These are phyloP conservation scores for Pseudorasbora parva DNA, from an alignment of 2,113 vertebrate species.

Conservation along the genomic window DNA sequence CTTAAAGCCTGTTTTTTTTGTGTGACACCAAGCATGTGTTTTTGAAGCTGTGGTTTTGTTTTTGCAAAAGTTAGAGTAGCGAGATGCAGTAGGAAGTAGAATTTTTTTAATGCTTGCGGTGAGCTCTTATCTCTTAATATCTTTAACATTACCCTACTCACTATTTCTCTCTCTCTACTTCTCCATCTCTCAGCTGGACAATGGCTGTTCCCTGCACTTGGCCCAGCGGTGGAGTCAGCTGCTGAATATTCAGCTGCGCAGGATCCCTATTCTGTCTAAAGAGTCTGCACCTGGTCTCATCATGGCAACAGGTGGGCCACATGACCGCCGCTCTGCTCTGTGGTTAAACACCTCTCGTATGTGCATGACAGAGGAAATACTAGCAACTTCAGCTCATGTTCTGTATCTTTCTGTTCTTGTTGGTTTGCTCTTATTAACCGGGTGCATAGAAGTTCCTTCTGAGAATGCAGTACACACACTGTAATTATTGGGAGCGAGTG, in stretches of 20 bases:
- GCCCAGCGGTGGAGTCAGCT: conserved; percentile 95
- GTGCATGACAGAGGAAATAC: background rate
- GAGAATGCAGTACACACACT: conserved; percentile 28
- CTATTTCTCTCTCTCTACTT: background rate
- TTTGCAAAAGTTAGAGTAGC: background rate
- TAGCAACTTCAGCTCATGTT: background rate
- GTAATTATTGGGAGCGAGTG: conserved; percentile 41
- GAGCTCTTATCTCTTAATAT: background rate
- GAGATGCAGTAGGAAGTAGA: background rate
- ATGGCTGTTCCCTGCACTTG: conserved; percentile 95
- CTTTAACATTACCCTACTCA: background rate
- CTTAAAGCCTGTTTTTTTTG: background rate
- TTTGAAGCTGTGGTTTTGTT: background rate
- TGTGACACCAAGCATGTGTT: background rate
- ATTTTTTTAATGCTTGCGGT: background rate
- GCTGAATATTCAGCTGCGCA: conserved; percentile 91
- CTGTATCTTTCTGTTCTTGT: conserved; percentile 13
- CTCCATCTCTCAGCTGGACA: conserved; percentile 76
- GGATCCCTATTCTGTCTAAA: conserved; percentile 95
- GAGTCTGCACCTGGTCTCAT: conserved; percentile 94
- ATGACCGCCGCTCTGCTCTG: background rate
- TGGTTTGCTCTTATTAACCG: background rate
- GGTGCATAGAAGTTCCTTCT: background rate
- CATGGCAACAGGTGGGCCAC: conserved; percentile 87
- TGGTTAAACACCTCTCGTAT: conserved; percentile 3